phyloP scores from a whole-genome alignment of 2,113 vertebrate genomes.

The Bos javanicus region DNA sequence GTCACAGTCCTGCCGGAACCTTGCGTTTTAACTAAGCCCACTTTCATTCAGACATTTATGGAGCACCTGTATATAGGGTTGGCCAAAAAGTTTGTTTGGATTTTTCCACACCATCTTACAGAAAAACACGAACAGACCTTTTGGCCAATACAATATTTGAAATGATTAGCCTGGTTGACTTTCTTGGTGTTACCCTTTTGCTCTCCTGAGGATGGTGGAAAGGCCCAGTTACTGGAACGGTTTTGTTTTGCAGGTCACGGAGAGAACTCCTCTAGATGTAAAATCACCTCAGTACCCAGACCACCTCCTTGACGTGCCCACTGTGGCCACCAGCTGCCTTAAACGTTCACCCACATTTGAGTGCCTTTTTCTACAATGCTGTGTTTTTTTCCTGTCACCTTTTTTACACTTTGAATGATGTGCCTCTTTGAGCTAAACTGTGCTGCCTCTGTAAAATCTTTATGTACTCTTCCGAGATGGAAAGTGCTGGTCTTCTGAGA shows the following conservation, averaged over 20 bases:
- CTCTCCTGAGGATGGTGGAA: not conserved
- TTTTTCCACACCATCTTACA: not conserved
- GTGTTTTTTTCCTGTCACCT: slow-evolving; percentile 47
- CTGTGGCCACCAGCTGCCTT: slow-evolving; percentile 66
- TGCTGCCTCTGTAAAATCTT: slow-evolving; percentile 58
- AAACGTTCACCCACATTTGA: slow-evolving; percentile 59
- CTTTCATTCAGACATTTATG: not conserved
- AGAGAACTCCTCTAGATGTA: slow-evolving; percentile 69
- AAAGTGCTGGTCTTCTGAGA: slow-evolving; percentile 21
- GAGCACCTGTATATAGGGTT: not conserved
- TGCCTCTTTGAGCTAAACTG: slow-evolving; percentile 38
- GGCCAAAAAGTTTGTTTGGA: not conserved
- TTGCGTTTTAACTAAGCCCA: not conserved
- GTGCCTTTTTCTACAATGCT: slow-evolving; percentile 45
- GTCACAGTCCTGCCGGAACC: not conserved
- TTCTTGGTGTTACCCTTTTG: not conserved
- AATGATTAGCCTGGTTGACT: not conserved
- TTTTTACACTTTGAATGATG: slow-evolving; percentile 36
- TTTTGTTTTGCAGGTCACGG: slow-evolving; percentile 81
- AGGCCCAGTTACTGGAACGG: slow-evolving; percentile 61
- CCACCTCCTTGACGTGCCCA: slow-evolving; percentile 47
- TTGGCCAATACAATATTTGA: not conserved
- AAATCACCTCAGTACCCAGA: slow-evolving; percentile 63
- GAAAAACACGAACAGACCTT: not conserved
- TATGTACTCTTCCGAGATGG: slow-evolving; percentile 29